phyloP scores from a whole-genome alignment of 2,888 invertebrate species.

The Pammene fasciana region DNA sequence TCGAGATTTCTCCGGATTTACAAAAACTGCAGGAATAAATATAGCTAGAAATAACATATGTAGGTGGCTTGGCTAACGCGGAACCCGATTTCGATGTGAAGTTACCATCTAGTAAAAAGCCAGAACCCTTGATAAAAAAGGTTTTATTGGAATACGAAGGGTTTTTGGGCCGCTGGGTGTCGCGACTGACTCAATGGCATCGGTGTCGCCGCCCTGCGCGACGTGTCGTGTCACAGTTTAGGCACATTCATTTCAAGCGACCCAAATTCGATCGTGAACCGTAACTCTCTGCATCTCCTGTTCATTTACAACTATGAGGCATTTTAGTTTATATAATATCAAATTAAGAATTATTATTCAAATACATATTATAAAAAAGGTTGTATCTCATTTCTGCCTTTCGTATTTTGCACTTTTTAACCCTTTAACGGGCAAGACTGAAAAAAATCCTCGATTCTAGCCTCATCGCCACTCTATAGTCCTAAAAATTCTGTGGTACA shows the following conservation, averaged over 20 bases:
- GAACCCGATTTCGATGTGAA: background rate
- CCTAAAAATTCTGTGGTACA: too few species aligned
- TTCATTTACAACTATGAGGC: too few species aligned
- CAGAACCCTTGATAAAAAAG: conserved; percentile 2
- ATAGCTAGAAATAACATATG: too few species aligned
- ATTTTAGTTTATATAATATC: too few species aligned
- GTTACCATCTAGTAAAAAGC: background rate
- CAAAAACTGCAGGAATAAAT: background rate
- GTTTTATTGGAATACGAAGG: conserved; percentile 2
- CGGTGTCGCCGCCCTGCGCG: background rate
- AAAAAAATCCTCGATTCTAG: too few species aligned
- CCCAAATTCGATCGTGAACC: background rate
- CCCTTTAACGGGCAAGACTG: too few species aligned
- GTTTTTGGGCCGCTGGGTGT: background rate
- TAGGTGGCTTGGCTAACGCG: background rate
- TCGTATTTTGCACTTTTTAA: too few species aligned
- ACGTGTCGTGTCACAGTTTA: background rate
- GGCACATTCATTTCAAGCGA: background rate
- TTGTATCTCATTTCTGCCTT: too few species aligned
- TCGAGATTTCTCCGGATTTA: background rate
- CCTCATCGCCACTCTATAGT: too few species aligned
- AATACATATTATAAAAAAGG: too few species aligned
- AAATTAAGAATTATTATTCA: too few species aligned
- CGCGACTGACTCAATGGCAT: background rate
- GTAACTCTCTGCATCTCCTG: too few species aligned